Conservation (phyloP, 2,113 vertebrate genomes). For the Chloroceryle aenea region DNA sequence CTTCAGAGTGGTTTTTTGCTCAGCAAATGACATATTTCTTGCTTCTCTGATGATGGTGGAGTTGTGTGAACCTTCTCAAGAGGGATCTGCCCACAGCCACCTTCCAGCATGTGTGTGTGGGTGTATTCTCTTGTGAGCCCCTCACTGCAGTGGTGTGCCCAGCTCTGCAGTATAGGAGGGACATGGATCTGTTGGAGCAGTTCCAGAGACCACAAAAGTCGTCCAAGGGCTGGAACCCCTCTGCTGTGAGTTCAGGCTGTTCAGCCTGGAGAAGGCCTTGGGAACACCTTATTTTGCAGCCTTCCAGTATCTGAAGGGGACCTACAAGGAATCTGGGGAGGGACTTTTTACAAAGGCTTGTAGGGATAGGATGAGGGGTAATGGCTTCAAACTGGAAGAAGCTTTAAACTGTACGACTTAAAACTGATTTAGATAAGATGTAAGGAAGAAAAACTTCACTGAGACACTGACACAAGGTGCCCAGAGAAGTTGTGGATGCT, state of each 20-base stretch:
- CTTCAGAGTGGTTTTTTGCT: neutral
- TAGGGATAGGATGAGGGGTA: too few species aligned
- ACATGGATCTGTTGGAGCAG: neutral
- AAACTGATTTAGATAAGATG: too few species aligned
- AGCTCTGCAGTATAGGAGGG: neutral
- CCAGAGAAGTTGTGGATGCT: too few species aligned
- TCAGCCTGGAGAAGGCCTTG: neutral
- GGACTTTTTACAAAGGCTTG: neutral
- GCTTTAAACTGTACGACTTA: too few species aligned
- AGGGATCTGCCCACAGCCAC: neutral
- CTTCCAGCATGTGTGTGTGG: fast-evolving
- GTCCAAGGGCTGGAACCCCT: neutral
- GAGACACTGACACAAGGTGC: too few species aligned
- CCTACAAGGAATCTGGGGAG: neutral
- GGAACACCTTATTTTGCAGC: neutral
- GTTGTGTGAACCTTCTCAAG: neutral
- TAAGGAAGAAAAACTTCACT: too few species aligned
- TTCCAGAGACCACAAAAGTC: neutral
- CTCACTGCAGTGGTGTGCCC: neutral
- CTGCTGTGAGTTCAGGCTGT: neutral
- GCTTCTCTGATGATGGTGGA: fast-evolving
- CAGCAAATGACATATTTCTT: neutral
- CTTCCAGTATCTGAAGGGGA: neutral
- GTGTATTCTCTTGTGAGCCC: neutral
- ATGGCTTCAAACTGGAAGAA: too few species aligned